Evolutionary conservation across 2,113 vertebrate genomes (phyloP), one percentile per base, ranked within the genome.

Genomic region (Cyprinus carpio): DNA sequence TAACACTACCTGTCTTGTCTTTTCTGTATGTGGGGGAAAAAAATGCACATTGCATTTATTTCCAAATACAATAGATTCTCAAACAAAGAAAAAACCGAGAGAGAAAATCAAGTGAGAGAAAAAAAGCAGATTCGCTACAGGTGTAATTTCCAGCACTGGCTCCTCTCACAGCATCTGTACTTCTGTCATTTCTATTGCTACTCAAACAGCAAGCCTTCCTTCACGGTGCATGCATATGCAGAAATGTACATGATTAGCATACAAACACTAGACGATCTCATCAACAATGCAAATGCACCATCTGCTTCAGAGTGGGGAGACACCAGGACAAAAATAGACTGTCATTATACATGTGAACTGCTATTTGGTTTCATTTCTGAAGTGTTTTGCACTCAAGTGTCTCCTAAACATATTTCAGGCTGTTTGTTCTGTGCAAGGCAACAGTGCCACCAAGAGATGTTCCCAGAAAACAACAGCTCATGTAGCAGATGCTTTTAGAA

Each of bases 141-240:
- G 16, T 34, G 29, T 16, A 9, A 20, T 67, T 18, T 67, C 18
- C 64, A 29, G 62, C 25, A 6, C 60, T 65, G 62, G 13, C 25
- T 15, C 62, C 25, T 29, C 13, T 65, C 64, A 7, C 25, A 65
- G 29, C 27, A 67, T 67, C 27, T 65, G 62, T 6, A 29, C 62
- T 27, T 54, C 5, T 16, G 16, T 20, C 29, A 67, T 69, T 34
- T 69, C 0, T 69, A 34, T 34, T 20, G 31, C 16, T 20, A 20
- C 65, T 1, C 16, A 69, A 34, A 20, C 16, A 34, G 2, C 37
- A 1, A 72, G 2, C 46, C 40, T 46, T 40, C 77, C 87, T 85
- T 89, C 46, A 89, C 89, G 3, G 62, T 27, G 90, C 89, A 86
- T 84, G 81, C 91, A 84, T 56, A 75, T 79, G 88, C 88, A 82